Percentiles rank a stretch among this genome's conserved stretches.
phyloP scores from a whole-genome alignment of 35 echinoderm and acorn worm species.

The Eucidaris tribuloides region DNA sequence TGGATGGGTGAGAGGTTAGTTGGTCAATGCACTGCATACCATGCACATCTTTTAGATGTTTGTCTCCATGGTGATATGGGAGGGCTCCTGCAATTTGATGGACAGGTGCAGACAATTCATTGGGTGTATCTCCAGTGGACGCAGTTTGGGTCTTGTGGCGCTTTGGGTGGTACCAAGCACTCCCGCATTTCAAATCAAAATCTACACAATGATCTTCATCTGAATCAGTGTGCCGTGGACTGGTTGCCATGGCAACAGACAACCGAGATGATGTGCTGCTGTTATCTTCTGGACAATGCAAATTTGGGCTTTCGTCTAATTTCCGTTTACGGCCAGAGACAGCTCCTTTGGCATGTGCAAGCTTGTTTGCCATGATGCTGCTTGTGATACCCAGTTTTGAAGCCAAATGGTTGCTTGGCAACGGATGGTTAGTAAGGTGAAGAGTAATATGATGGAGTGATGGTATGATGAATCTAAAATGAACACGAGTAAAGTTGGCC shows the following conservation, averaged over 20 bases:
- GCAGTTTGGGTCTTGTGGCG: not conserved
- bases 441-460: not conserved
- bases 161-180: slow-evolving; percentile 2
- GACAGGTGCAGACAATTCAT: not conserved
- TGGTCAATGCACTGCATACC: not conserved
- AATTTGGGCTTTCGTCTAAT: not conserved
- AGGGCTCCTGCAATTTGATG: not conserved
- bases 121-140: not conserved
- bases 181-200: slow-evolving; percentile 16
- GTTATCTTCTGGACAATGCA: not conserved
- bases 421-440: not conserved
- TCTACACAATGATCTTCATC: not conserved
- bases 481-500: slow-evolving; percentile 1
- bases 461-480: not conserved
- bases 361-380: slow-evolving; percentile 24
- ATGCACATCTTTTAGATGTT: not conserved
- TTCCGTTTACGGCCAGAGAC: not conserved
- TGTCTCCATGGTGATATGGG: not conserved
- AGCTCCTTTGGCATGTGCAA: slow-evolving; percentile 9
- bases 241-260: not conserved
- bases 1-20: not conserved
- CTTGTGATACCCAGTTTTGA: not conserved
- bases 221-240: not conserved
- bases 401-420: not conserved
- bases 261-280: not conserved